Conservation (phyloP, 2,888 invertebrate genomes). For the Melangyna quadrimaculata region DNA sequence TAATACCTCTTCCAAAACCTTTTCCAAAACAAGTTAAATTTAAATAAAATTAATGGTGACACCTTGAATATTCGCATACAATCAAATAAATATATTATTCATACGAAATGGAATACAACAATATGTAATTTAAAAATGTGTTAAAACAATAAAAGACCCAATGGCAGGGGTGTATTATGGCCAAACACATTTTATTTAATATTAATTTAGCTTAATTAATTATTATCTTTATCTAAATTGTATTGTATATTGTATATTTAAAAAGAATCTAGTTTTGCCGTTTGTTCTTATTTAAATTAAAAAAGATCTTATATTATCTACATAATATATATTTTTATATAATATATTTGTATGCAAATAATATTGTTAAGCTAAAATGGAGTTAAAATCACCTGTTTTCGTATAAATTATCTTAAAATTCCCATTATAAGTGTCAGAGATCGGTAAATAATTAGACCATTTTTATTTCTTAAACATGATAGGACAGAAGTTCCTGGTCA, state of each 20-base stretch:
- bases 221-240: not conserved
- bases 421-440: not conserved
- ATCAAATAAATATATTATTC: not conserved
- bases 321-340: too few species aligned
- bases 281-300: not conserved
- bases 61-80: not conserved
- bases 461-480: not conserved
- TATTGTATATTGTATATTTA: not conserved
- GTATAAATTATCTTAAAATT: not conserved
- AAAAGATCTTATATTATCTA: too few species aligned
- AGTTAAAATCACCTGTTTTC: constrained; percentile 4
- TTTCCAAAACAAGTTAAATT: not conserved
- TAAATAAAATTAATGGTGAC: not conserved
- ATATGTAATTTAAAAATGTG: not conserved
- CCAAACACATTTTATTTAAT: not conserved
- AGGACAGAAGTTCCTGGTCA: not conserved
- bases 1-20: too few species aligned
- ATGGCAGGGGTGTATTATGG: not conserved
- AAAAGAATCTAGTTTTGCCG: not conserved
- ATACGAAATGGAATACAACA: not conserved
- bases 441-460: not conserved
- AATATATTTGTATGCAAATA: not conserved
- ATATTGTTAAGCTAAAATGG: not conserved
- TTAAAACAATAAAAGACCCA: not conserved
- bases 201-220: not conserved